Conservation (phyloP, 2,888 invertebrate genomes). For the Epinotia demarniana region DNA sequence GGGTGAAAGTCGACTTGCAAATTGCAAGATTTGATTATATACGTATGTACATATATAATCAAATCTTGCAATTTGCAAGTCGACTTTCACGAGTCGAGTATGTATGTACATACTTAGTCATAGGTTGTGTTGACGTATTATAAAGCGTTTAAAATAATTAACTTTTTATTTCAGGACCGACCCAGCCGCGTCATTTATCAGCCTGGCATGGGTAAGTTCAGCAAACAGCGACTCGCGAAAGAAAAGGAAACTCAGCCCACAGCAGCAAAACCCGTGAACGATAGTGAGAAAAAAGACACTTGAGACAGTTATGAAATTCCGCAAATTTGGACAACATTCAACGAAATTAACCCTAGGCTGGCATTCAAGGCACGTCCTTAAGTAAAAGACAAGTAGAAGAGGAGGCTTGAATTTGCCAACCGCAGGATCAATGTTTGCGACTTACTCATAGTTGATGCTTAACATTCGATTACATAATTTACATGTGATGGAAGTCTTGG, state of each 20-base stretch:
- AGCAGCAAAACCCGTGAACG: conserved; percentile 66
- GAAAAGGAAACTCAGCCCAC: conserved; percentile 70
- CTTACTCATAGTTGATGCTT: conserved; percentile 69
- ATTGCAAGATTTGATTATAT: no score
- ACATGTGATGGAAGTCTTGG: conserved; percentile 67
- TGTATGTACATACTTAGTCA: no score
- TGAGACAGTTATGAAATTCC: conserved; percentile 67
- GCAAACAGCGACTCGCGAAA: conserved; percentile 86
- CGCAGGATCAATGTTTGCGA: conserved; percentile 71
- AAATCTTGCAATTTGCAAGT: no score
- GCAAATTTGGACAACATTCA: conserved; percentile 80
- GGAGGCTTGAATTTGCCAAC: conserved; percentile 74
- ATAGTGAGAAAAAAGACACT: conserved; percentile 82
- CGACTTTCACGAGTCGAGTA: no score
- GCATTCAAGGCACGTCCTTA: conserved; percentile 72
- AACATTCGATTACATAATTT: conserved; percentile 67
- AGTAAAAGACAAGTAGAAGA: conserved; percentile 64
- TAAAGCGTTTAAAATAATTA: not conserved
- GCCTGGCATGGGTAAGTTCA: conserved; percentile 93
- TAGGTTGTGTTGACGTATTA: no score
- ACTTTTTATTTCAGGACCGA: conserved; percentile 86
- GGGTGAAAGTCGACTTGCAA: no score
- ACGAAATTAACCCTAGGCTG: conserved; percentile 79
- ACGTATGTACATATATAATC: no score
- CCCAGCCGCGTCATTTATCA: conserved; percentile 96